Conservation (phyloP, 2,888 invertebrate genomes). For the Branchipolynoe longqiensis region DNA sequence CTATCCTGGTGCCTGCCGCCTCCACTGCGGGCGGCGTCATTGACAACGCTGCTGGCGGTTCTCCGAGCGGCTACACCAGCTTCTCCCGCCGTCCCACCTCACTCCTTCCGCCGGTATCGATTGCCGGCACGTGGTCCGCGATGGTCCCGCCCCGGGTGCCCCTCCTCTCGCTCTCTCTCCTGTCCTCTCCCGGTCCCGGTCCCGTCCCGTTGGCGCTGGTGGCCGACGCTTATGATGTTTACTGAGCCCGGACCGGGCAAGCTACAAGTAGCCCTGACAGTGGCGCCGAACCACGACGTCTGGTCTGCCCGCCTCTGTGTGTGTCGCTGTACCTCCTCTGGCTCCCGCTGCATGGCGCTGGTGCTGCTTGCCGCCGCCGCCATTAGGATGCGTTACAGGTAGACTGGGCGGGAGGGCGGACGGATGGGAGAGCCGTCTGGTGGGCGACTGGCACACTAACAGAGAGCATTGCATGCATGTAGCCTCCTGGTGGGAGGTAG, state of each 20-base stretch:
- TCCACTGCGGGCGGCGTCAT: not conserved
- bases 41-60: not conserved
- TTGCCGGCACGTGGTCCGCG: not conserved
- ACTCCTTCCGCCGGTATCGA: not conserved
- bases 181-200: not conserved
- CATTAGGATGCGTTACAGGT: not conserved
- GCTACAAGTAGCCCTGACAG: too few species aligned
- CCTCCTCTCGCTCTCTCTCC: not conserved
- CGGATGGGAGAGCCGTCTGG: not conserved
- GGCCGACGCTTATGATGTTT: not conserved
- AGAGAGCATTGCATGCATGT: not conserved
- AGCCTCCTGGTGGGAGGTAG: not conserved
- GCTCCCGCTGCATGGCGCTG: not conserved
- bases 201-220: not conserved
- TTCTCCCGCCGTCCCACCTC: not conserved
- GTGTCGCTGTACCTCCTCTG: not conserved
- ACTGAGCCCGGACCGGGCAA: not conserved
- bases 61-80: not conserved
- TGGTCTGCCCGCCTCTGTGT: not conserved
- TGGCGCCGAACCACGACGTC: not conserved
- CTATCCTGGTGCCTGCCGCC: not conserved
- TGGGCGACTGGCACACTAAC: not conserved
- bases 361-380: not conserved
- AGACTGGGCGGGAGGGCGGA: not conserved
- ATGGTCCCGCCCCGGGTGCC: not conserved